phyloP scores from a whole-genome alignment of 1,140 invertebrate species.

The Ectropis grisescens region DNA sequence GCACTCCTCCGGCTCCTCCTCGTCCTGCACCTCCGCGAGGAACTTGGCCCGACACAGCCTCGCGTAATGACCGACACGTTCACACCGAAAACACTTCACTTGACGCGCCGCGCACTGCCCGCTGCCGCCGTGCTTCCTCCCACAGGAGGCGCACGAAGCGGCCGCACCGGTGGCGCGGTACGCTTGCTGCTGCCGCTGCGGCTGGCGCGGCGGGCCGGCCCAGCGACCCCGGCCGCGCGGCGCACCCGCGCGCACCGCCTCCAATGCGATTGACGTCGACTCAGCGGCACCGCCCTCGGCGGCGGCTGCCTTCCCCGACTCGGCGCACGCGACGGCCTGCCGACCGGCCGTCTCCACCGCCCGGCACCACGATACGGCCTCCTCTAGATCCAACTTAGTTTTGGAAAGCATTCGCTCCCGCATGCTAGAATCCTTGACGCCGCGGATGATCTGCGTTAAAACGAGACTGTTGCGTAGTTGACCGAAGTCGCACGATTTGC shows the following conservation, averaged over 20 bases:
- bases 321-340: not conserved
- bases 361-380: conserved; percentile 2
- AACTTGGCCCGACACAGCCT: not conserved
- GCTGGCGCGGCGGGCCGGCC: no score
- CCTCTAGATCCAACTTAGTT: conserved; percentile 1
- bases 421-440: not conserved
- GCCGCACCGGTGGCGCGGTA: no score
- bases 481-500: no score
- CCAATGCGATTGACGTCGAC: no score
- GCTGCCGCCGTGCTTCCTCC: not conserved
- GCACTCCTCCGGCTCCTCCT: not conserved
- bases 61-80: conserved; percentile 6
- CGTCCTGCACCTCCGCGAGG: not conserved
- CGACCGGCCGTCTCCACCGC: not conserved
- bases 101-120: conserved; percentile 2
- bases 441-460: no score
- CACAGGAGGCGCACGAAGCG: conserved; percentile 1
- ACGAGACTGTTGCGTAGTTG: no score
- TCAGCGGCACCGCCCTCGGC: no score
- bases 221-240: no score
- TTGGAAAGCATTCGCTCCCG: conserved; percentile 3
- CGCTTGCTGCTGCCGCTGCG: no score
- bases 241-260: no score
- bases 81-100: conserved; percentile 8
- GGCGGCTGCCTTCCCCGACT: not conserved